Evolutionary conservation across 2,113 vertebrate genomes (phyloP), one percentile per base, ranked within the genome.

Genomic region (Nycticebus coucang): DNA sequence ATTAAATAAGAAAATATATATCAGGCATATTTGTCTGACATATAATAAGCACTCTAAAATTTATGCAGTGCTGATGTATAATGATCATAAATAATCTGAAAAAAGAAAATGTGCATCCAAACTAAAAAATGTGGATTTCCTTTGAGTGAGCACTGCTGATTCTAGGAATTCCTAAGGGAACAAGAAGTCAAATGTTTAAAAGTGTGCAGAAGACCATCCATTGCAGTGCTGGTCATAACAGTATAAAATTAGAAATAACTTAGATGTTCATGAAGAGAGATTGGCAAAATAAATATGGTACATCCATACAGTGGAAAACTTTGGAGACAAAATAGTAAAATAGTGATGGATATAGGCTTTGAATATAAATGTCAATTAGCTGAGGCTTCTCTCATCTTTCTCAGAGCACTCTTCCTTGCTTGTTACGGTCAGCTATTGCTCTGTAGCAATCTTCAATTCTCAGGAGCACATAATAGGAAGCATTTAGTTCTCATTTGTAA

Each of bases 141-240:
- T 74, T 66, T 30, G 50, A 71, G 41, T n/a, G 55, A 84, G 11
- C 33, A 53, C 12, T 80, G 9, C n/a, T 57, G 30, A 77, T 26
- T 95, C 89, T 86, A 69, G 84, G 33, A 89, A 71, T 66, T 55
- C 26, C 41, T 35, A 55, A 50, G 8, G 55, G 87, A 89, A 66
- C 37, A 72, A 18, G 64, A 87, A 94, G 15, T 78, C 64, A 35
- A 82, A 45, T 45, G 12, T 77, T 89, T 82, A 87, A 90, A 93
- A 33, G 45, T 55, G n/a, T 60, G 11, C 19, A 22, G 12, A 62
- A 78, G 41, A 55, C 41, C 60, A 77, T 69, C 45, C 8, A 75
- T 26, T 62, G 26, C 60, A 62, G 9, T 53, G n/a, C 83, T 64
- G 71, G 37, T 84, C 37, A 5, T 69, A 88, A 89, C n/a, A 87